Conservation (phyloP, 2,888 invertebrate genomes). For the Eledona agricola region DNA sequence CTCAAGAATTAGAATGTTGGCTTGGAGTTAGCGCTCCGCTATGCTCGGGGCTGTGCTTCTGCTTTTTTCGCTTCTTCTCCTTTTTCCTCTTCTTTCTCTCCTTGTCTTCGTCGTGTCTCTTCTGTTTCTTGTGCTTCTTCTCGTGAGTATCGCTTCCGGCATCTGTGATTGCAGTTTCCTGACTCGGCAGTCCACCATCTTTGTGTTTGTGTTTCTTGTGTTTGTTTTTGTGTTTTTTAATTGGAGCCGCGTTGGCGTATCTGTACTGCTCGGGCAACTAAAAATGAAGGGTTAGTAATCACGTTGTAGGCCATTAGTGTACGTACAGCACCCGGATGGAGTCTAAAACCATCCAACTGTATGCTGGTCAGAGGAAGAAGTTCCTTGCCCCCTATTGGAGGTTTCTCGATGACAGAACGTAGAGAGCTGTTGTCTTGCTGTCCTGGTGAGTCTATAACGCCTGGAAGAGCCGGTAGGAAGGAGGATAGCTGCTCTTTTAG, state of each 20-base stretch:
- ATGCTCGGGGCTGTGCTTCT: constrained; percentile 91
- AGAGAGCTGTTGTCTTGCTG: constrained; percentile 86
- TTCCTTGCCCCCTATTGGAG: constrained; percentile 92
- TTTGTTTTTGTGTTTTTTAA: constrained; percentile 93
- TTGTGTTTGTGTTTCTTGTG: constrained; percentile 95
- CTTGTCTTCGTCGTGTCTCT: constrained; percentile 92
- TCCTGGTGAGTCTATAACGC: constrained; percentile 94
- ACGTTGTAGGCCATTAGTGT: constrained; percentile 6
- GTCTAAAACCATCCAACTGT: constrained; percentile 90
- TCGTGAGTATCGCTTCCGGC: constrained; percentile 82
- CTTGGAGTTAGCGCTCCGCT: constrained; percentile 72
- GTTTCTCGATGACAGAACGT: constrained; percentile 93
- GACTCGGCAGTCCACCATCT: constrained; percentile 80
- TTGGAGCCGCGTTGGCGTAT: constrained; percentile 89
- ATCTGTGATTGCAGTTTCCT: constrained; percentile 76
- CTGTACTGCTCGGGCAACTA: constrained; percentile 94
- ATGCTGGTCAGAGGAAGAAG: constrained; percentile 84
- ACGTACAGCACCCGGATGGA: constrained; percentile 89
- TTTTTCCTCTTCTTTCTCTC: constrained; percentile 94
- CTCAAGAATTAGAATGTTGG: constrained; percentile 62
- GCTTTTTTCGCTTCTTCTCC: constrained; percentile 94
- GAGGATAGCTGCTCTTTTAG: constrained; percentile 94
- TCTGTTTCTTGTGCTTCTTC: constrained; percentile 95
- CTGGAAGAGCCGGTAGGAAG: constrained; percentile 93
- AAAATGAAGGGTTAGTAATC: constrained; percentile 44